phyloP scores from a whole-genome alignment of 2,113 vertebrate species.

The Brevimyrus niger region DNA sequence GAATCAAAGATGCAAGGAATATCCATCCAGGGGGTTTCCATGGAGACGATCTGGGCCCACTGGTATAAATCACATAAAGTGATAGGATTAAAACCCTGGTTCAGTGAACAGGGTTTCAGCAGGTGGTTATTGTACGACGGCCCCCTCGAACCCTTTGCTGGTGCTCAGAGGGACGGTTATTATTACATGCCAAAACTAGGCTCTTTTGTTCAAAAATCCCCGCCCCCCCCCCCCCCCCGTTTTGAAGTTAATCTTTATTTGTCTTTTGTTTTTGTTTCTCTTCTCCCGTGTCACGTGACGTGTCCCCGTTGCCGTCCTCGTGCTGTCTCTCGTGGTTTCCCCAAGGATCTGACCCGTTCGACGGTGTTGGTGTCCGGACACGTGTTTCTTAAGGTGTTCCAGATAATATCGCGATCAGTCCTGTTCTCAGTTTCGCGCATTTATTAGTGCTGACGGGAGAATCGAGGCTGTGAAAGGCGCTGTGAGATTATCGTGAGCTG shows the following conservation, averaged over 20 bases:
- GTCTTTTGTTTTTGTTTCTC: too few species aligned
- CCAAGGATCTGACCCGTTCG: neutral
- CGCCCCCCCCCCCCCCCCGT: neutral
- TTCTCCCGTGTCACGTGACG: neutral
- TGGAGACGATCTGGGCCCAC: neutral
- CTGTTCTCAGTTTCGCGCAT: neutral
- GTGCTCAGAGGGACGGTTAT: too few species aligned
- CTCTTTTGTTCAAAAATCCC: neutral
- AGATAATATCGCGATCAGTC: conserved; percentile 40
- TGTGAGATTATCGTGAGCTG: neutral
- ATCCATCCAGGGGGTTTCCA: neutral
- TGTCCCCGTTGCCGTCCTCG: conserved; percentile 48
- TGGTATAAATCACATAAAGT: neutral
- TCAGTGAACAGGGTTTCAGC: neutral
- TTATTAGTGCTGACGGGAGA: neutral
- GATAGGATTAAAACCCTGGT: neutral
- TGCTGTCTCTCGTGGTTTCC: conserved; percentile 49
- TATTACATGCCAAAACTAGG: conserved; percentile 25
- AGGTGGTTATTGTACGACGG: neutral
- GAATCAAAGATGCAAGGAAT: neutral
- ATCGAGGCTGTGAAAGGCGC: neutral
- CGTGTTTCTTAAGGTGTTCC: conserved; percentile 47
- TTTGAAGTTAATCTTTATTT: neutral
- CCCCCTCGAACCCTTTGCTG: neutral
- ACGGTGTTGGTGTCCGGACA: neutral